Conservation (phyloP, 2,888 invertebrate species). For the Orchestes rusci region DNA sequence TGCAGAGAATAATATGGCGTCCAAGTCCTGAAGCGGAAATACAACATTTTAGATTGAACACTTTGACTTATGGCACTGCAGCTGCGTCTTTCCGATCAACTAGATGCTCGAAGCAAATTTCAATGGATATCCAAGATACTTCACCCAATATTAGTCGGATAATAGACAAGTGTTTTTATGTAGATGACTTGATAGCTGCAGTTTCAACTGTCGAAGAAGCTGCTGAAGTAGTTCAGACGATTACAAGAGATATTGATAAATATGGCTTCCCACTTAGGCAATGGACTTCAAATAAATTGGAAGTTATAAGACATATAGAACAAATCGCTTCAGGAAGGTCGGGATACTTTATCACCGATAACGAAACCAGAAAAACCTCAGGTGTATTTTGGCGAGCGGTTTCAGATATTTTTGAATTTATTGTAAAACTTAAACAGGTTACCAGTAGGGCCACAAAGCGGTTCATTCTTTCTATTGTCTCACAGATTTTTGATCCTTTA, state of each 20-base stretch:
- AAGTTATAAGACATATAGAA: neutral
- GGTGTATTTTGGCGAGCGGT: conserved; percentile 20
- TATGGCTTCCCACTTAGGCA: conserved; percentile 8
- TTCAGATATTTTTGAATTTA: conserved; percentile 16
- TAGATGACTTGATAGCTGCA: conserved; percentile 5
- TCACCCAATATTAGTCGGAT: neutral
- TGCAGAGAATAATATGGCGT: conserved; percentile 11
- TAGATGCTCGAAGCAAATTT: conserved; percentile 7
- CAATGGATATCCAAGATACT: neutral
- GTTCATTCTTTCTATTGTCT: conserved; percentile 17
- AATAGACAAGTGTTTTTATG: conserved; percentile 1
- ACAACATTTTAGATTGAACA: conserved; percentile 7
- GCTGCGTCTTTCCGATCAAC: conserved; percentile 7
- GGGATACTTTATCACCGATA: conserved; percentile 9
- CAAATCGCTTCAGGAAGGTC: neutral
- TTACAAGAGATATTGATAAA: neutral
- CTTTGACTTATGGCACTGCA: conserved; percentile 10
- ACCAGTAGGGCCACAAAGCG: conserved; percentile 16
- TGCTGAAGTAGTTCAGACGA: neutral
- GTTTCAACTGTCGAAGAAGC: neutral
- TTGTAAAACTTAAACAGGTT: conserved; percentile 3
- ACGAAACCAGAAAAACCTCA: conserved; percentile 16
- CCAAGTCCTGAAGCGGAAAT: neutral
- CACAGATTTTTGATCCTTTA: conserved; percentile 25
- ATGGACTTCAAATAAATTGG: conserved; percentile 4